Evolutionary conservation across 2,797 vertebrate genomes (phyloP), one percentile per base, ranked within the genome.

Genomic region (Notolepis coatsorum): DNA sequence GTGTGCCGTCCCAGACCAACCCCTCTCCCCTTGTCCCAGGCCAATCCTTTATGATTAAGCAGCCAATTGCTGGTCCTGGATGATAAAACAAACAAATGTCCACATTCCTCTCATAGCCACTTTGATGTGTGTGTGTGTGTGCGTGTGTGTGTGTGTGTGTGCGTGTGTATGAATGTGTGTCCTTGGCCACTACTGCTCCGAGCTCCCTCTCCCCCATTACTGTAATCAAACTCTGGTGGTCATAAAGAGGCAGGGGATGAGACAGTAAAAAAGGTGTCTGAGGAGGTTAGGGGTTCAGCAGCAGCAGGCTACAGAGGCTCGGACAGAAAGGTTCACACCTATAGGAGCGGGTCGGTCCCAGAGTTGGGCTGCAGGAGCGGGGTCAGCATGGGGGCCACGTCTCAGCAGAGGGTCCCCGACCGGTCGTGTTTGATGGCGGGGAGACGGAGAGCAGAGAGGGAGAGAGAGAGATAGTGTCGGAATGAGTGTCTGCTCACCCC

Each of bases 41-140:
- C 73, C 77, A 70, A 75, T 86, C 84, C 77, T 80, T 78, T 81
- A 77, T 86, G 84, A 87, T 85, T 74, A 84, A 80, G 65, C 66
- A 75, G 80, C 86, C 84, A 76, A 85, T 77, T 80, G 75, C 60
- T 64, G 68, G 58, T 71, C 57, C 65, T 78, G 74, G 79, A 84
- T 81, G 84, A 87, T 86, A 88, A 87, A 87, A 80, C 79, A 84
- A 90, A 89, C 83, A 83, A 89, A 85, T 75, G 81, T 76, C 76
- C 75, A 82, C 87, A 88, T 88, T 89, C 86, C 84, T 83, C 79
- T 74, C 76, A 79, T 78, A 73, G 81, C 73, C 68, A 50, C 90
- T 91, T 91, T 91, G 89, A 92, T 85, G 90, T 72, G 52, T 48
- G 56, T 48, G 50, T 49, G 53, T 20, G n/a, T 35, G 27, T 18